Conservation (phyloP, 2,888 invertebrate genomes). For the Drosophila mayaguana region DNA sequence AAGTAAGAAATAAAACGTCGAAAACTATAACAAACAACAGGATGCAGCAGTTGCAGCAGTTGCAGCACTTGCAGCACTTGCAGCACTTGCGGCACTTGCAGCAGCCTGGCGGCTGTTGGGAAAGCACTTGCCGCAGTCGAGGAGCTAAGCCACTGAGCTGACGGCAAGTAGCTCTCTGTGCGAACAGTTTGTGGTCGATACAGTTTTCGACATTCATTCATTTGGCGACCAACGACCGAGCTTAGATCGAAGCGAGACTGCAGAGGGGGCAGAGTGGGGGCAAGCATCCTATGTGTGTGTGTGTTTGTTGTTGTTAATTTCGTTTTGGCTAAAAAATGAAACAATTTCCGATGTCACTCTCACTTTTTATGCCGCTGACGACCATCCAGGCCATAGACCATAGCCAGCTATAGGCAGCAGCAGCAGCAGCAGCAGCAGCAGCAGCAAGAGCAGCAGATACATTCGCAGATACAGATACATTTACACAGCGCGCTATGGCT, state of each 20-base stretch:
- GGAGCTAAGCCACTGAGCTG: slow-evolving; percentile 20
- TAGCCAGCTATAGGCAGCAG: slow-evolving; percentile 20
- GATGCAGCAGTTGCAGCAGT: slow-evolving; percentile 51
- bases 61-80: slow-evolving; percentile 2
- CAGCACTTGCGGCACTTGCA: slow-evolving; percentile 9
- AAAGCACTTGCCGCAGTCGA: slow-evolving; percentile 61
- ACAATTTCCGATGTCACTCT: slow-evolving; percentile 85
- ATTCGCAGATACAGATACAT: slow-evolving; percentile 23
- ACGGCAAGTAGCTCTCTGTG: slow-evolving; percentile 22
- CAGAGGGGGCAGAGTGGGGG: background rate
- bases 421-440: slow-evolving; percentile 12
- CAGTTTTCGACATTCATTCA: slow-evolving; percentile 84
- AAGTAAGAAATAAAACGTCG: slow-evolving; percentile 77
- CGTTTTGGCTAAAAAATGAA: slow-evolving; percentile 82
- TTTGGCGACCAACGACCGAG: slow-evolving; percentile 71
- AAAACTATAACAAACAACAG: slow-evolving; percentile 80
- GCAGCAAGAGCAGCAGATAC: slow-evolving; percentile 12
- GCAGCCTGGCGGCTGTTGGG: slow-evolving; percentile 41
- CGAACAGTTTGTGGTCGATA: slow-evolving; percentile 81
- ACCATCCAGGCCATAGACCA: slow-evolving; percentile 43
- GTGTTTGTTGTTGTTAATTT: slow-evolving; percentile 44
- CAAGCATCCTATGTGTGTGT: background rate
- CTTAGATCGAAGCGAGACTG: background rate
- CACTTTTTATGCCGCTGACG: slow-evolving; percentile 82
- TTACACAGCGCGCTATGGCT: slow-evolving; percentile 4